Percentiles rank a stretch among this genome's conserved stretches.
Conservation (phyloP, 2,888 invertebrate genomes). For the Drosophila greeni region DNA sequence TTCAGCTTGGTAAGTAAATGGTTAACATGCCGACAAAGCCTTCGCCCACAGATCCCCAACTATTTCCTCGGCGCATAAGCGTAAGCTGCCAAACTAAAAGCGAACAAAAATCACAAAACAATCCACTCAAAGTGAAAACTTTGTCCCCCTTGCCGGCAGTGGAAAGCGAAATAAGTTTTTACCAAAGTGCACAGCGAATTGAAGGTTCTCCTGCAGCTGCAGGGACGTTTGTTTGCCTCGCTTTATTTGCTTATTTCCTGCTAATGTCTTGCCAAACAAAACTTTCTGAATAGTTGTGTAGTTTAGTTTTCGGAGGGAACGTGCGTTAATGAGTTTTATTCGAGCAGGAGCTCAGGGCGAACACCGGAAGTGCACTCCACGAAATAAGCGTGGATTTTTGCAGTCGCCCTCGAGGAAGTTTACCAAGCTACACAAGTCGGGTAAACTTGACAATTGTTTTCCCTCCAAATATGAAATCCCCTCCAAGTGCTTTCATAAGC, state of each 20-base stretch:
- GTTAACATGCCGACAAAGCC: constrained; percentile 21
- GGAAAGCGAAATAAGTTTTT: constrained; percentile 37
- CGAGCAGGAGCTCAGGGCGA: constrained; percentile 24
- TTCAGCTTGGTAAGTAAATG: constrained; percentile 27
- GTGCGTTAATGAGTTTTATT: constrained; percentile 60
- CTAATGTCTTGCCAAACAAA: constrained; percentile 58
- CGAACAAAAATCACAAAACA: constrained; percentile 34
- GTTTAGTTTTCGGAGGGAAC: constrained; percentile 36
- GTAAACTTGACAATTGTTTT: constrained; percentile 27
- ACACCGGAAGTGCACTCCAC: constrained; percentile 28
- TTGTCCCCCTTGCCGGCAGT: constrained; percentile 13
- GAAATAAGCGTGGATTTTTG: constrained; percentile 38
- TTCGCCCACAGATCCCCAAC: constrained; percentile 6
- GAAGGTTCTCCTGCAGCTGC: constrained; percentile 32
- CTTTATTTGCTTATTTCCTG: constrained; percentile 58
- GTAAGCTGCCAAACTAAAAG: constrained; percentile 20
- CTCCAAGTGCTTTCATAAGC: not conserved
- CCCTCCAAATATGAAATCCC: constrained; percentile 22
- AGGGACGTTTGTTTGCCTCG: constrained; percentile 32
- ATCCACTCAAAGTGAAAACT: constrained; percentile 39
- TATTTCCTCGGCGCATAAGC: constrained; percentile 1
- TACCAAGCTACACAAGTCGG: constrained; percentile 8
- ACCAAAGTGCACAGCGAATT: constrained; percentile 46
- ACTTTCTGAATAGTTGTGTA: constrained; percentile 47
- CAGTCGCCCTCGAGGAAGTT: constrained; percentile 18